phyloP scores from a whole-genome alignment of 2,888 invertebrate species.

The Drosophila percnosoma region DNA sequence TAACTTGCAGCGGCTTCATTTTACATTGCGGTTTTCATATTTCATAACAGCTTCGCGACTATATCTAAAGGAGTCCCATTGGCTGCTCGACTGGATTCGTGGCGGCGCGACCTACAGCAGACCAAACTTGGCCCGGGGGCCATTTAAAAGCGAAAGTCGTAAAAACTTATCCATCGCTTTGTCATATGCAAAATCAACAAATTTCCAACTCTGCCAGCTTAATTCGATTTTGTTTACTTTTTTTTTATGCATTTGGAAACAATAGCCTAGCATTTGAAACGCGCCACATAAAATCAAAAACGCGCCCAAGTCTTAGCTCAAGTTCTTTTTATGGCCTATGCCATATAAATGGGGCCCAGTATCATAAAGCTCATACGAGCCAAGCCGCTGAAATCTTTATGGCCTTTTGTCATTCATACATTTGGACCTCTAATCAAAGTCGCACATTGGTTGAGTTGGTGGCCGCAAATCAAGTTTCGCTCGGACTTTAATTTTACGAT shows the following conservation, averaged over 20 bases:
- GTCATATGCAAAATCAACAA: constrained; percentile 76
- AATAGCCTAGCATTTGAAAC: constrained; percentile 65
- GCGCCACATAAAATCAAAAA: constrained; percentile 45
- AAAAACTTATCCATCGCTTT: constrained; percentile 61
- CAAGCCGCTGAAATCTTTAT: constrained; percentile 72
- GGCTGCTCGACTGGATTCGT: constrained; percentile 29
- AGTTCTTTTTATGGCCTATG: constrained; percentile 27
- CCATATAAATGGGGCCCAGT: constrained; percentile 3
- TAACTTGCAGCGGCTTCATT: constrained; percentile 58
- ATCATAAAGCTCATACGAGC: constrained; percentile 42
- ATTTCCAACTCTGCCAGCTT: constrained; percentile 46
- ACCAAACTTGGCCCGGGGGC: constrained; percentile 43
- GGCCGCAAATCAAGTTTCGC: constrained; percentile 72
- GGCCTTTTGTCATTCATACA: constrained; percentile 45
- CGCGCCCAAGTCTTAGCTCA: constrained; percentile 26
- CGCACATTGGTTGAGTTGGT: constrained; percentile 36
- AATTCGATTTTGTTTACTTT: constrained; percentile 63
- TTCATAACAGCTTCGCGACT: constrained; percentile 61
- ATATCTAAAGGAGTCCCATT: constrained; percentile 27
- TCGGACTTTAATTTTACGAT: constrained; percentile 48
- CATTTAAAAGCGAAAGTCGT: constrained; percentile 76
- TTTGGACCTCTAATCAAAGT: constrained; percentile 35
- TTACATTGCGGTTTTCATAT: constrained; percentile 71
- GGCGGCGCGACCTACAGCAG: constrained; percentile 68
- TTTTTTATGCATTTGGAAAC: constrained; percentile 59